Base-by-base conservation (phyloP, 2,888 invertebrate genomes). In the Cataglyphis albicans region DNA sequence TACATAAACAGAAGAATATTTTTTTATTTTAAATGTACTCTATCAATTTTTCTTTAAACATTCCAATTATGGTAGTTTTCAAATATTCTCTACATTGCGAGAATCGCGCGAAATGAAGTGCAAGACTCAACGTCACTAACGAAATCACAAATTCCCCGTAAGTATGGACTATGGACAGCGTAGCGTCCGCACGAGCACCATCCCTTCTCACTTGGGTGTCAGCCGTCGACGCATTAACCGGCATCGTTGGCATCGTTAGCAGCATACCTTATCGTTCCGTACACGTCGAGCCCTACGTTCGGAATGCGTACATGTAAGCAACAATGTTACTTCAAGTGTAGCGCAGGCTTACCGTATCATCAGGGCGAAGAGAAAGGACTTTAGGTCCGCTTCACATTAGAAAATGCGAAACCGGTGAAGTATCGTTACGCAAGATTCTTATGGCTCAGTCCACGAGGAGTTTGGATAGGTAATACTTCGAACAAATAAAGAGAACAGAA, bases 121-220 rank as follows among this genome's bases (percentile, higher is more conserved):
- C 83, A 83, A 83, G 78, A 80, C 61, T 10, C 18, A 64, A 67
- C 80, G 41, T 32, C 78, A 44, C 15, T 48, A 84, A 90, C 84
- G 90, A 91, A 93, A 93, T 93, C 92, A 89, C 91, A 91, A 93
- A 93, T 93, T 93, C 93, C 93, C 91, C 90, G 91, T 91, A 92
- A 92, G 91, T 91, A 90, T 88, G 87, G 86, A 87, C 89, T 87
- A 83, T 87, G 86, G 86, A 88, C 74, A 89, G 88, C 85, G 85
- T 90, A 88, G 87, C 84, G 90, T 81, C 84, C 72, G 82, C 78
- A 70, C 87, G 85, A 88, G 82, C 85, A 85, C 68, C 83, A 68
- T 67, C 70, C 76, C 78, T 80, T 74, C 78, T 80, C 78, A 73
- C 32, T 44, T 44, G 9, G 83, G 68, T 85, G 85, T 88, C 87